These are phyloP conservation scores for Scaptomyza hsui DNA, from an alignment of 1,140 invertebrate genomes.

Conservation along the genomic window DNA sequence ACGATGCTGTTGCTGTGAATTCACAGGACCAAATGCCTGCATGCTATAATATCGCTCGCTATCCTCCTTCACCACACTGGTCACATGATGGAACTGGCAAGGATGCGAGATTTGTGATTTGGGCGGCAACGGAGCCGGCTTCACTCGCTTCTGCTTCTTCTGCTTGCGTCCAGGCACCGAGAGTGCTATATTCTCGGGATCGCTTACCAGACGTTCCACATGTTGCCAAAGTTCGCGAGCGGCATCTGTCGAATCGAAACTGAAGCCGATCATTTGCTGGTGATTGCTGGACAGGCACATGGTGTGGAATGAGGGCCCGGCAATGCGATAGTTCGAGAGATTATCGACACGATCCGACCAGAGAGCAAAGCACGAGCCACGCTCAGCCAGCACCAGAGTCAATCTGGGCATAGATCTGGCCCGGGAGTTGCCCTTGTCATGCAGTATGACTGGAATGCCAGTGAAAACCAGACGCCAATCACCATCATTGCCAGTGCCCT, in stretches of 20 bases:
- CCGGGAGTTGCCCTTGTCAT: constrained; percentile 90
- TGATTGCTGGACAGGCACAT: constrained; percentile 88
- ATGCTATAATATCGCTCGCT: constrained; percentile 88
- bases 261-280: constrained; percentile 87
- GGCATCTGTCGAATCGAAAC: constrained; percentile 90
- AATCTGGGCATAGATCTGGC: constrained; percentile 89
- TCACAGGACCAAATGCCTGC: constrained; percentile 85
- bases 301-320: constrained; percentile 91
- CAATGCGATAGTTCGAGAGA: constrained; percentile 87
- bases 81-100: constrained; percentile 94
- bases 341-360: constrained; percentile 93
- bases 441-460: constrained; percentile 91
- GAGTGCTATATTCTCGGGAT: constrained; percentile 92
- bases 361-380: constrained; percentile 93
- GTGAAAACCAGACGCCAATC: constrained; percentile 91
- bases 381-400: constrained; percentile 91
- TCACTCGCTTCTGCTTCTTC: constrained; percentile 85
- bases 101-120: constrained; percentile 94
- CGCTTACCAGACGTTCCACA: constrained; percentile 89
- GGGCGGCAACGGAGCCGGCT: constrained; percentile 87
- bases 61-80: constrained; percentile 90
- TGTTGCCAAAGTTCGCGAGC: constrained; percentile 89
- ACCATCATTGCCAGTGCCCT: constrained; percentile 85
- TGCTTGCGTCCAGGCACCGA: constrained; percentile 88
- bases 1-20: constrained; percentile 77